Evolutionary conservation across 2,888 invertebrate species (phyloP).

Genomic region (Polymixis lichenea): DNA sequence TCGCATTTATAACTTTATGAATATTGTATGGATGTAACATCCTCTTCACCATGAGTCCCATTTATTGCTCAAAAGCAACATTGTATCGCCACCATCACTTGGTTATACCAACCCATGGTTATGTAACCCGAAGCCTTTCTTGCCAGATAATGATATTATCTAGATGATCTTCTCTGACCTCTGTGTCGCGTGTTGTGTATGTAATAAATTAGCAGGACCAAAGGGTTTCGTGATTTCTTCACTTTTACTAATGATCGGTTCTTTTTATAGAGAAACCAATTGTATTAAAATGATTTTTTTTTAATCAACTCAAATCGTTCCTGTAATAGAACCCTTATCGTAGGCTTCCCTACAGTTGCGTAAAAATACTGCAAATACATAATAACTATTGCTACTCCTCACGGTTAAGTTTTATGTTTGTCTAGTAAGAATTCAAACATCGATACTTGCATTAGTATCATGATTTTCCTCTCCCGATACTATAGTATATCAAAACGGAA

Average conservation of each 20-base stretch:
- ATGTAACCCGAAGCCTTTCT: constrained; percentile 34
- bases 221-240: neutral
- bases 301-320: neutral
- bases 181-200: neutral
- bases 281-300: neutral
- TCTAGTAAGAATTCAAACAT: neutral
- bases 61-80: constrained; percentile 24
- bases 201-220: constrained; percentile 3
- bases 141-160: constrained; percentile 52
- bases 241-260: neutral
- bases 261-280: neutral
- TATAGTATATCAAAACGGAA: no score
- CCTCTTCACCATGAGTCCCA: neutral
- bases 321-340: neutral
- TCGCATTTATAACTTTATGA: neutral
- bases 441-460: neutral
- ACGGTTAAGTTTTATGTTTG: neutral
- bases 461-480: neutral
- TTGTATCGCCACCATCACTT: constrained; percentile 37
- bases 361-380: neutral
- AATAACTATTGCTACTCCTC: neutral
- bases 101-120: constrained; percentile 37
- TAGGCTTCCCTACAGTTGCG: neutral
- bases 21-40: neutral
- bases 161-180: constrained; percentile 46